These are phyloP conservation scores for Cerastis leucographa DNA, from an alignment of 2,888 invertebrate species.

Conservation along the genomic window DNA sequence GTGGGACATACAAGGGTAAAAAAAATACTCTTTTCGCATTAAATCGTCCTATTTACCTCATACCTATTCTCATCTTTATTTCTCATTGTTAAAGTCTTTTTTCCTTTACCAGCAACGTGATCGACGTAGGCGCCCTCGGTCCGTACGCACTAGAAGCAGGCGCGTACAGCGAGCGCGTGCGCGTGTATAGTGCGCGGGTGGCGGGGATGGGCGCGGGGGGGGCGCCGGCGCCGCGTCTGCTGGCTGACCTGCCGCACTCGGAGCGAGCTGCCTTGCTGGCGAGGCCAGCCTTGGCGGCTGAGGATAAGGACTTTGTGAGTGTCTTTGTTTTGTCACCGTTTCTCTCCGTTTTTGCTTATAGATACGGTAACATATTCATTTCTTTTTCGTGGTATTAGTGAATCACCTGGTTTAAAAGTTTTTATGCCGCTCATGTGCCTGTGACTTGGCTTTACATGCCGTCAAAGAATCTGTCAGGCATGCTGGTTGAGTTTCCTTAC, in stretches of 20 bases:
- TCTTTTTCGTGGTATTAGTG: too few relatives aligned
- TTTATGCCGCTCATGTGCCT: too few relatives aligned
- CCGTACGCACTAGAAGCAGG: slow-evolving; percentile 97
- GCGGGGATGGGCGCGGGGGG: slow-evolving; percentile 80
- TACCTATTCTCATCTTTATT: background rate
- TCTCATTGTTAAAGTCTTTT: background rate
- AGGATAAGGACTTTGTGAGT: slow-evolving; percentile 94
- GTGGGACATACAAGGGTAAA: too few relatives aligned
- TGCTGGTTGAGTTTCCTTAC: too few relatives aligned
- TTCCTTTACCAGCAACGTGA: slow-evolving; percentile 93
- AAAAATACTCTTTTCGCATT: background rate
- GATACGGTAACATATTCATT: too few relatives aligned
- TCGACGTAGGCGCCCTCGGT: slow-evolving; percentile 97
- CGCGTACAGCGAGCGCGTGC: slow-evolving; percentile 96
- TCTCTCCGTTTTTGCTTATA: too few relatives aligned
- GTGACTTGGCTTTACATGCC: too few relatives aligned
- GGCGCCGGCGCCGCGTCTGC: slow-evolving; percentile 87
- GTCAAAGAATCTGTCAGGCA: too few relatives aligned
- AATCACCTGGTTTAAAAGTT: too few relatives aligned
- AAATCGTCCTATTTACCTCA: background rate
- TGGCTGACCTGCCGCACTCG: slow-evolving; percentile 94
- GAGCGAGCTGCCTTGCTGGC: slow-evolving; percentile 91
- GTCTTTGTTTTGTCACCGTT: background rate
- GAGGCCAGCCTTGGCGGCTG: slow-evolving; percentile 90
- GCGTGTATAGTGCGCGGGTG: slow-evolving; percentile 91